Percentiles rank a stretch among this genome's conserved stretches.
These are phyloP conservation scores for Drosophila tani DNA, from an alignment of 1,140 invertebrate genomes.

Conservation along the genomic window DNA sequence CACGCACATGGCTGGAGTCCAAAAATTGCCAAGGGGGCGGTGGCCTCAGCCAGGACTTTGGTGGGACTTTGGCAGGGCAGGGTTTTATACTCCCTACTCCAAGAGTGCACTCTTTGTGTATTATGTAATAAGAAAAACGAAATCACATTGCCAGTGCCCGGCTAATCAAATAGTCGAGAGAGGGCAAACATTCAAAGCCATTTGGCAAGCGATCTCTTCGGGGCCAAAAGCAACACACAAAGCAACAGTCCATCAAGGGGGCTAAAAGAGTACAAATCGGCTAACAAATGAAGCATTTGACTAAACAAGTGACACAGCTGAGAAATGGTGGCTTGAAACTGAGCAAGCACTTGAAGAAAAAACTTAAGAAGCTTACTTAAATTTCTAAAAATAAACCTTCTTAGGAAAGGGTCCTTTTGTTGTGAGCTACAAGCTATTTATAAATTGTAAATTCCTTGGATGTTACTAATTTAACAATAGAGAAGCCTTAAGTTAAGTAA, in stretches of 20 bases:
- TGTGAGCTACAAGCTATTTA: too few relatives aligned
- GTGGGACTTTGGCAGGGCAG: not conserved
- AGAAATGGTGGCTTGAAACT: conserved; percentile 11
- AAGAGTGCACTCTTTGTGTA: conserved; percentile 25
- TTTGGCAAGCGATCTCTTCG: conserved; percentile 34
- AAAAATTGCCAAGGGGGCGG: conserved; percentile 25
- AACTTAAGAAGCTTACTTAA: not conserved
- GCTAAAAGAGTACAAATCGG: conserved; percentile 52
- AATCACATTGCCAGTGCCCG: conserved; percentile 45
- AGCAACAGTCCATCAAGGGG: conserved; percentile 3
- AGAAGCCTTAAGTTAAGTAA: not conserved
- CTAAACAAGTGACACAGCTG: conserved; percentile 61
- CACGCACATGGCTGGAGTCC: conserved; percentile 36
- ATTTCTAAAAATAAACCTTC: too few relatives aligned
- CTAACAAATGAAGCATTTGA: conserved; percentile 67
- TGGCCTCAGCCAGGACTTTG: not conserved
- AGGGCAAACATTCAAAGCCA: conserved; percentile 52
- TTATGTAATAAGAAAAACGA: conserved; percentile 71
- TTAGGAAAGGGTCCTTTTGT: not conserved
- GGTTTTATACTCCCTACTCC: not conserved
- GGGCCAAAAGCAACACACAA: conserved; percentile 26
- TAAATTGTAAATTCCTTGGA: too few relatives aligned
- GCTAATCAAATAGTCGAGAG: conserved; percentile 70
- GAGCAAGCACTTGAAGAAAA: conserved; percentile 7
- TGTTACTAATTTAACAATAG: too few relatives aligned